Conservation (phyloP, 1,140 invertebrate species). For the Atta texana region DNA sequence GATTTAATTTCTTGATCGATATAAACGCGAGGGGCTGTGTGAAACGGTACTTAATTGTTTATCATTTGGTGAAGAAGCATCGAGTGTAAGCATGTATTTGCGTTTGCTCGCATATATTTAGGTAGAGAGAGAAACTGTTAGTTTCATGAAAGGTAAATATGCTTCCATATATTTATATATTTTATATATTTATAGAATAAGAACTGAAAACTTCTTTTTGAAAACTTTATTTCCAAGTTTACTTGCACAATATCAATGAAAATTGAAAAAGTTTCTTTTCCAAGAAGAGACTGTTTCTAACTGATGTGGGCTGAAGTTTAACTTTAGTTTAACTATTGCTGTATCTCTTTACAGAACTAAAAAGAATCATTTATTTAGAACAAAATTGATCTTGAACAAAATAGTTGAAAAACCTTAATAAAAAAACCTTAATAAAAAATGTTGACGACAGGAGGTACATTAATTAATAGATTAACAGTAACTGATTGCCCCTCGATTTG, state of each 20-base stretch:
- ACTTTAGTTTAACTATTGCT: slow-evolving; percentile 8
- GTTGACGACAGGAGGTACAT: neutral
- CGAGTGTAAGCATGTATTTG: neutral
- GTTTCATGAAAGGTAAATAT: neutral
- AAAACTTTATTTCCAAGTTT: slow-evolving; percentile 1
- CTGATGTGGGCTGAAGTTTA: neutral
- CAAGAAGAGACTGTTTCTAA: slow-evolving; percentile 12
- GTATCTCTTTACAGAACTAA: neutral
- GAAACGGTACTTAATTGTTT: slow-evolving; percentile 69
- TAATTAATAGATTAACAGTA: slow-evolving; percentile 18
- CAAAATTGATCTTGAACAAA: neutral
- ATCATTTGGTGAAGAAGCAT: slow-evolving; percentile 15
- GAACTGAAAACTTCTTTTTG: neutral
- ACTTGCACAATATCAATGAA: slow-evolving; percentile 11
- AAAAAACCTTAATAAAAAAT: neutral
- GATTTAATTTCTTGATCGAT: slow-evolving; percentile 50
- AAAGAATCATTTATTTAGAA: slow-evolving; percentile 1
- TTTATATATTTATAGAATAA: neutral
- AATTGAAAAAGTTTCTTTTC: slow-evolving; percentile 13
- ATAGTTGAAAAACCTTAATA: neutral
- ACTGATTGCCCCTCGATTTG: neutral
- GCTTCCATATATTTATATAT: neutral
- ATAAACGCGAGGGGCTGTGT: slow-evolving; percentile 32
- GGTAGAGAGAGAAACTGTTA: neutral
- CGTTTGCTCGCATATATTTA: slow-evolving; percentile 11